Conservation (phyloP, 1,140 invertebrate genomes). For the Latrodectus geometricus region DNA sequence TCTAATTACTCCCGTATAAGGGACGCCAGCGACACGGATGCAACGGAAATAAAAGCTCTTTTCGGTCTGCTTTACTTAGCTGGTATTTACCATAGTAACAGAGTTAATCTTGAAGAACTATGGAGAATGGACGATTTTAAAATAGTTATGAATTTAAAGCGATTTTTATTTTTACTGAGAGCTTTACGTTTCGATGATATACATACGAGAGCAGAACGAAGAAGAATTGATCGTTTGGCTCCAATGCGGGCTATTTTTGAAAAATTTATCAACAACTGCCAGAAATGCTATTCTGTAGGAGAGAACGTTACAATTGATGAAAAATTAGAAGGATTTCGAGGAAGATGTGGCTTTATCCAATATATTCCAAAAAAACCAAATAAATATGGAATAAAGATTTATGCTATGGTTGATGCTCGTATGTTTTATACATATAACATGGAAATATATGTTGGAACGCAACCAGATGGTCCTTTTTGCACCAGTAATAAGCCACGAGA, state of each 20-base stretch:
- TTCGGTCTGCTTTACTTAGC: conserved; percentile 46
- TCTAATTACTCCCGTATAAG: neutral
- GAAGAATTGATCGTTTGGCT: conserved; percentile 49
- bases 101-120: conserved; percentile 23
- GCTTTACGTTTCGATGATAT: conserved; percentile 31
- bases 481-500: conserved; percentile 1
- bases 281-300: conserved; percentile 29
- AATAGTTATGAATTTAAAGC: neutral
- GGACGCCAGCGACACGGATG: conserved; percentile 17
- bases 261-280: conserved; percentile 58
- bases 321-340: conserved; percentile 70
- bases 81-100: conserved; percentile 20
- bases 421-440: conserved; percentile 49
- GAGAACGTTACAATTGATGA: conserved; percentile 68
- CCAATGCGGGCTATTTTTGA: conserved; percentile 59
- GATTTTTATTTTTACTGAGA: conserved; percentile 42
- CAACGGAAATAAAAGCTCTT: conserved; percentile 53
- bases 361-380: conserved; percentile 71
- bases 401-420: conserved; percentile 52
- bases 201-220: neutral
- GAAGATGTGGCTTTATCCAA: conserved; percentile 71
- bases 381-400: conserved; percentile 71
- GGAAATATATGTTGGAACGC: conserved; percentile 61
- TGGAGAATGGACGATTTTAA: conserved; percentile 21
- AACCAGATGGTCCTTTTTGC: conserved; percentile 48